These are phyloP conservation scores for Drosophila jambulina DNA, from an alignment of 1,140 invertebrate species.

Conservation along the genomic window DNA sequence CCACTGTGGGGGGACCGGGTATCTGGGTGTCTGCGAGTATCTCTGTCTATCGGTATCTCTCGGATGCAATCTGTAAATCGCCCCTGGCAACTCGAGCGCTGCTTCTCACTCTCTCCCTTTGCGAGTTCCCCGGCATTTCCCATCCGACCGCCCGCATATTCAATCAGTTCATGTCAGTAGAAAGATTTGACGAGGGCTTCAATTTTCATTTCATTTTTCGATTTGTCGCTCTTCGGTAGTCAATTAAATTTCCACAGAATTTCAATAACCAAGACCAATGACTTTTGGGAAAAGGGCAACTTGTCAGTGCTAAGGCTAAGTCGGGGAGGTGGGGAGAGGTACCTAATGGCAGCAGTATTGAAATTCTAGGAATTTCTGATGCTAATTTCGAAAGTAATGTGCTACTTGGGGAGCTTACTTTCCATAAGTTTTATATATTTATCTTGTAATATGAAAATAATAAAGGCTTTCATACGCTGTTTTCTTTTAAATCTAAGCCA, in stretches of 20 bases:
- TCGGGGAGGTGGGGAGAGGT: too few relatives aligned
- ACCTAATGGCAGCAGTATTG: not conserved
- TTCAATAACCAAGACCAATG: constrained; percentile 41
- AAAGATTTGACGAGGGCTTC: constrained; percentile 61
- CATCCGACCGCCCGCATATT: constrained; percentile 61
- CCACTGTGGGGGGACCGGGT: constrained; percentile 28
- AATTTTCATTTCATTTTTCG: constrained; percentile 27
- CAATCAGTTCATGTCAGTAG: constrained; percentile 69
- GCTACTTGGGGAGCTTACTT: too few relatives aligned
- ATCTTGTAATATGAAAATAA: not conserved
- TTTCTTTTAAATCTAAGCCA: not conserved
- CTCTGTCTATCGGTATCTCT: constrained; percentile 19
- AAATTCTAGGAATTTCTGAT: not conserved
- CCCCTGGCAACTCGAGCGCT: constrained; percentile 24
- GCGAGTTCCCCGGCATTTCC: not conserved
- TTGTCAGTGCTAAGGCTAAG: constrained; percentile 17
- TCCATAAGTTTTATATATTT: too few relatives aligned
- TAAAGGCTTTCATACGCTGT: too few relatives aligned
- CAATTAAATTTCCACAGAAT: constrained; percentile 72
- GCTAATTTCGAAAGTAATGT: not conserved
- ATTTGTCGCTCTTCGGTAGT: constrained; percentile 53
- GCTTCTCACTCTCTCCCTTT: constrained; percentile 8
- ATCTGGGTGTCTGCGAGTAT: not conserved
- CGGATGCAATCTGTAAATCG: constrained; percentile 46
- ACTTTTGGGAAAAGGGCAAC: constrained; percentile 14